phyloP scores from a whole-genome alignment of 1,140 invertebrate genomes.

The Drosophila quadrilineata region DNA sequence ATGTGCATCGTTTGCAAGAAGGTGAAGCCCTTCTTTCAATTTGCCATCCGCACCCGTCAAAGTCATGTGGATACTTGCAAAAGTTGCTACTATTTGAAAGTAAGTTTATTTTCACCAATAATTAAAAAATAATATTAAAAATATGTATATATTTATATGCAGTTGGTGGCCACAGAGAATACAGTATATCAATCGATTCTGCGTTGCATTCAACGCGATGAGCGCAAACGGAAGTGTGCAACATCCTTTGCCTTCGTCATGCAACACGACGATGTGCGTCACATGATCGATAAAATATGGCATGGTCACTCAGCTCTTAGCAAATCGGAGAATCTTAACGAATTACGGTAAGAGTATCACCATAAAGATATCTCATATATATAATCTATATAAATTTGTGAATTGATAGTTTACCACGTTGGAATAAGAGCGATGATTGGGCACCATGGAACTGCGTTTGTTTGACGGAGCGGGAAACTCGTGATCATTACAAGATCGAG shows the following conservation, averaged over 20 bases:
- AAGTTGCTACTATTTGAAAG: constrained; percentile 71
- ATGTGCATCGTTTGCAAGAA: constrained; percentile 79
- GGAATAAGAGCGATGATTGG: constrained; percentile 83
- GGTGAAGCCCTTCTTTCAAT: constrained; percentile 60
- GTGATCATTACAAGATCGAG: constrained; percentile 82
- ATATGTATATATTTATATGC: background rate
- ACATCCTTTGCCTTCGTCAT: constrained; percentile 83
- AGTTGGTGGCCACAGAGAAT: constrained; percentile 69
- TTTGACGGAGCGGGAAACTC: constrained; percentile 84
- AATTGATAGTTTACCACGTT: constrained; percentile 82
- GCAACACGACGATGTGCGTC: constrained; percentile 83
- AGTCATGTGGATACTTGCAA: constrained; percentile 78
- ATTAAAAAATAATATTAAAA: background rate
- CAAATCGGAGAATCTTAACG: constrained; percentile 82
- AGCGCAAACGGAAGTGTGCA: constrained; percentile 81
- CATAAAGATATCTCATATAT: background rate
- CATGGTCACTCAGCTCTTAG: constrained; percentile 84
- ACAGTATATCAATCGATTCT: constrained; percentile 82
- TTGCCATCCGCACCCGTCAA: constrained; percentile 70
- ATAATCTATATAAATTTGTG: background rate
- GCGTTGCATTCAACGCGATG: constrained; percentile 83
- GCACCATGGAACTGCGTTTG: constrained; percentile 87
- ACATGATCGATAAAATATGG: constrained; percentile 85
- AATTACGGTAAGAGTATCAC: constrained; percentile 77
- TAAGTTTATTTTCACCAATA: constrained; percentile 6